These are phyloP conservation scores for Andinoacara biseriatus DNA, from an alignment of 2,113 vertebrate genomes.

Conservation along the genomic window DNA sequence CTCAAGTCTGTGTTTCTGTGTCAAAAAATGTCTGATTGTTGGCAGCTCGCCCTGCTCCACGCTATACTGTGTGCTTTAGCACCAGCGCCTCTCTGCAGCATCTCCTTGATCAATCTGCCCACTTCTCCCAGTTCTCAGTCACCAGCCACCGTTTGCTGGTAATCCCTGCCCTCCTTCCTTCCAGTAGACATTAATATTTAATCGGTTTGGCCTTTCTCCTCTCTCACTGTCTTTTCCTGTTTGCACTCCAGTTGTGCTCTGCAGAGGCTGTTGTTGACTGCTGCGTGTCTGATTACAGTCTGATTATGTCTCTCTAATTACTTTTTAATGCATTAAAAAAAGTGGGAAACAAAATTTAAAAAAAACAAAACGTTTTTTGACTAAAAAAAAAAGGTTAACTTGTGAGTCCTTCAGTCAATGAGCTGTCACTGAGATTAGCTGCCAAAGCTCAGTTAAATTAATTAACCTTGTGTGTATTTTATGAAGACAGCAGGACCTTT, in stretches of 20 bases:
- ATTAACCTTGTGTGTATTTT: neutral
- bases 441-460: neutral
- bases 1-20: neutral
- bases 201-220: neutral
- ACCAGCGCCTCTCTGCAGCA: neutral
- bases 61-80: neutral
- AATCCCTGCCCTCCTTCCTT: neutral
- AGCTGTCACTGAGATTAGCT: fast-evolving
- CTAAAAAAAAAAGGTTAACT: fast-evolving
- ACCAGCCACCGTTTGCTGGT: neutral
- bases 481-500: neutral
- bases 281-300: neutral
- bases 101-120: neutral
- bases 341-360: neutral
- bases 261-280: too few species aligned
- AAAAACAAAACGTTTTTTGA: too few species aligned
- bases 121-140: neutral
- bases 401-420: neutral
- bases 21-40: neutral
- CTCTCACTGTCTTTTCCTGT: neutral
- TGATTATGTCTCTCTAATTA: neutral
- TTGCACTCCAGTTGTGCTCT: too few species aligned
- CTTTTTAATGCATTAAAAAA: neutral
- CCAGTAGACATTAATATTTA: neutral
- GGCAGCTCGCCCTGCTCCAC: neutral